Evolutionary conservation across 1,140 invertebrate species (phyloP).

Genomic region (Oreohelix idahoensis): DNA sequence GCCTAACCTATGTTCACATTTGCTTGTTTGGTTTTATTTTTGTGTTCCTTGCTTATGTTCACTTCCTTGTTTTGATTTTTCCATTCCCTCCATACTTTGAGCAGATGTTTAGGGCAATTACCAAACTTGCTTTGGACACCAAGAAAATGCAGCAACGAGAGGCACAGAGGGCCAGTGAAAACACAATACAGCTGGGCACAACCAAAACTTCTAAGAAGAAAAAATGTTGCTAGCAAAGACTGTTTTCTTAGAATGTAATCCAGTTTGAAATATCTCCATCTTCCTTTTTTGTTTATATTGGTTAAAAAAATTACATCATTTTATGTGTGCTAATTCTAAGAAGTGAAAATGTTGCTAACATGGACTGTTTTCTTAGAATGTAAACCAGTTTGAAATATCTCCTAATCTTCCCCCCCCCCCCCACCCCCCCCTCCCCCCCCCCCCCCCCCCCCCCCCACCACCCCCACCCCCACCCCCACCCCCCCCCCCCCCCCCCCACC

Average conservation of each 20-base stretch:
- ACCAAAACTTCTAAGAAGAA: background rate
- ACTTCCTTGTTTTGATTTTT: background rate
- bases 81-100: background rate
- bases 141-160: slow-evolving; percentile 77
- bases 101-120: slow-evolving; percentile 85
- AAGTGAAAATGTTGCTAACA: too few relatives aligned
- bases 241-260: background rate
- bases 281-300: too few relatives aligned
- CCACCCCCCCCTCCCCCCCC: too few relatives aligned
- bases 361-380: too few relatives aligned
- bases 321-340: too few relatives aligned
- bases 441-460: too few relatives aligned
- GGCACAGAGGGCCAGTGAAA: slow-evolving; percentile 29
- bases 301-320: too few relatives aligned
- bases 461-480: too few relatives aligned
- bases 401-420: too few relatives aligned
- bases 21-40: background rate
- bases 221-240: slow-evolving; percentile 7
- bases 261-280: background rate
- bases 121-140: slow-evolving; percentile 80
- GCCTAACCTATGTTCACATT: background rate
- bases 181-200: background rate
- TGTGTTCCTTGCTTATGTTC: slow-evolving; percentile 2
- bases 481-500: too few relatives aligned
- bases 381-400: too few relatives aligned